These are phyloP conservation scores for Lamellibrachia columna DNA, from an alignment of 2,888 invertebrate species.

Conservation along the genomic window DNA sequence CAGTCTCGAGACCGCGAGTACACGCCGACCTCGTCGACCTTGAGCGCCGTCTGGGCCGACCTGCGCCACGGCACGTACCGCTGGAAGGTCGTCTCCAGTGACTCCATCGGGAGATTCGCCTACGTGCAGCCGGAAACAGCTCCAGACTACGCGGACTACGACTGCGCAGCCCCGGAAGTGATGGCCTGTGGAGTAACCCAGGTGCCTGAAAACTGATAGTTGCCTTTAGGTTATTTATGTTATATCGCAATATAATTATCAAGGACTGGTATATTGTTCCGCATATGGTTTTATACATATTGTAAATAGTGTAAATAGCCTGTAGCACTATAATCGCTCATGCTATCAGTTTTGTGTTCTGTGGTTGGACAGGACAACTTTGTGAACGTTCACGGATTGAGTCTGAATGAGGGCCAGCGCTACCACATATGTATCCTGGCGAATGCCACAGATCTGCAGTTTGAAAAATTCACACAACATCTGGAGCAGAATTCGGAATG, in stretches of 20 bases:
- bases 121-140: not conserved
- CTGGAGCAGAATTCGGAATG: constrained; percentile 19
- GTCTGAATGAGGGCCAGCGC: constrained; percentile 24
- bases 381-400: constrained; percentile 26
- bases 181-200: constrained; percentile 23
- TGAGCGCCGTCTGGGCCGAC: constrained; percentile 25
- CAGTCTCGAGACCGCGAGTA: not conserved
- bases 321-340: no score
- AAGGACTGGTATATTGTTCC: no score
- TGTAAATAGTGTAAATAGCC: no score
- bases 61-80: constrained; percentile 14
- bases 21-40: not conserved
- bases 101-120: not conserved
- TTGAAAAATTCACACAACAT: constrained; percentile 29
- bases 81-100: constrained; percentile 22
- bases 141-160: not conserved
- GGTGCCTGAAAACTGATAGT: not conserved
- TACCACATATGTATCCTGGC: constrained; percentile 33
- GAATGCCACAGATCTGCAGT: constrained; percentile 27
- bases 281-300: no score
- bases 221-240: not conserved
- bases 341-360: not conserved
- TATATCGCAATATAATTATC: no score
- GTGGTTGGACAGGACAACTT: not conserved
- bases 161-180: constrained; percentile 23